Evolutionary conservation across 2,113 vertebrate genomes (phyloP), one percentile per base, ranked within the genome.

Genomic region (Laterallus jamaicensis): DNA sequence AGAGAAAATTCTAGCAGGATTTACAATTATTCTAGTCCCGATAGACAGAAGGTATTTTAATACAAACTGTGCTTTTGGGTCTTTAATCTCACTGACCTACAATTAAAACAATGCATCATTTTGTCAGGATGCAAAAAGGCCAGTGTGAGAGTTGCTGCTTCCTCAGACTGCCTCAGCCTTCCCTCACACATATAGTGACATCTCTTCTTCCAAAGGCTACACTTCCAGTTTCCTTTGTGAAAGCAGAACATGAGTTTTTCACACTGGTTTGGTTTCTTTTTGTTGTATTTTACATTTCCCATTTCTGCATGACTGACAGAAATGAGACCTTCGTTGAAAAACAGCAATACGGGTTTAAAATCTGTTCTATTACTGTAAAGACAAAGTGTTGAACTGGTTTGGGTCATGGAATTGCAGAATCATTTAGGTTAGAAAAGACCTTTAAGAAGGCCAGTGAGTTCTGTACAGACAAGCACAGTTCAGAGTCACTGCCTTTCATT

Each of bases 1-100:
- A 90, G 29, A 95, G 42, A 67, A 75, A 96, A 94, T 92, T 90
- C 71, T 82, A 90, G 32, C 73, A 96, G 89, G 63, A 83, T 91
- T 91, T 93, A 79, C 52, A 88, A 32, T 69, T 69, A 62, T 73
- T 93, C 77, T 67, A 42, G 47, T 67, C 82, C 69, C 64, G 67
- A 82, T 54, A 90, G 39, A 32, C 21, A 11, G 63, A 93, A 81
- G 16, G 15, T 55, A 47, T 68, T 94, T 92, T 90, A 96, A 75
- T 24, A 68, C 71, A 86, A 91, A 96, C 87, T 95, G n/a, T 94
- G 90, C 64, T 87, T 97, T 67, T 55, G 75, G 66, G 63, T 82
- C 88, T 94, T 85, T 78, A 82, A 8, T 92, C 49, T 94, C 80
- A 75, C 37, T 85, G 81, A 80, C 29, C 92, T 96, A 88, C 94